phyloP scores from a whole-genome alignment of 2,888 invertebrate species.

The Orchesellides sinensis region DNA sequence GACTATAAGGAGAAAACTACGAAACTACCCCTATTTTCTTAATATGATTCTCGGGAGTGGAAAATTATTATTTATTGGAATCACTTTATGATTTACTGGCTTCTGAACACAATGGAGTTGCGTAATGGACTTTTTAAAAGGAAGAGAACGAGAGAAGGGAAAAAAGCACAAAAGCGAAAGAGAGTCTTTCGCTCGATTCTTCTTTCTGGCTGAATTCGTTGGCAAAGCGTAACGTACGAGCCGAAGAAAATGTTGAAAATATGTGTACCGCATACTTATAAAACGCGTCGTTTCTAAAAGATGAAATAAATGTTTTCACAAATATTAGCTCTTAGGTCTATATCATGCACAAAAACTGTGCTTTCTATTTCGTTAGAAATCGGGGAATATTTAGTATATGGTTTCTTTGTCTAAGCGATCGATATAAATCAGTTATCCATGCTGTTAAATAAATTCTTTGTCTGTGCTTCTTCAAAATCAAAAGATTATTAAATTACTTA shows the following conservation, averaged over 20 bases:
- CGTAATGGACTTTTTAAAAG: slow-evolving; percentile 67
- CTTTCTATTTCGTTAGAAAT: too few relatives aligned
- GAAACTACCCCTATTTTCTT: slow-evolving; percentile 27
- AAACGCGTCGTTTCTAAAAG: too few relatives aligned
- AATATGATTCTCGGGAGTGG: slow-evolving; percentile 58
- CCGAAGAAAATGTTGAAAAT: slow-evolving; percentile 5
- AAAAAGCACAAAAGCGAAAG: slow-evolving; percentile 7
- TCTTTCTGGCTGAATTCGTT: slow-evolving; percentile 55
- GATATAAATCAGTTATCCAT: too few relatives aligned
- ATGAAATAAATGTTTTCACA: too few relatives aligned
- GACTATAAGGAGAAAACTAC: background rate
- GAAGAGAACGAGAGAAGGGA: slow-evolving; percentile 32
- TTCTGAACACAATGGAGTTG: slow-evolving; percentile 67
- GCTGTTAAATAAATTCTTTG: too few relatives aligned
- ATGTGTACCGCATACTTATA: background rate
- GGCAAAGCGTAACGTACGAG: slow-evolving; percentile 13
- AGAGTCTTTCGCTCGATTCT: slow-evolving; percentile 4
- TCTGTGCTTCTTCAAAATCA: too few relatives aligned
- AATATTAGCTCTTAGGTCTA: too few relatives aligned
- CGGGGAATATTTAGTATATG: too few relatives aligned
- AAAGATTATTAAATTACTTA: background rate
- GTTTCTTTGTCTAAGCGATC: too few relatives aligned
- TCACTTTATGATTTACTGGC: slow-evolving; percentile 68
- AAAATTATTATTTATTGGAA: slow-evolving; percentile 68
- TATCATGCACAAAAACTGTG: too few relatives aligned